Evolutionary conservation across 2,113 vertebrate species (phyloP).

Genomic region (Gallinago undulata): DNA sequence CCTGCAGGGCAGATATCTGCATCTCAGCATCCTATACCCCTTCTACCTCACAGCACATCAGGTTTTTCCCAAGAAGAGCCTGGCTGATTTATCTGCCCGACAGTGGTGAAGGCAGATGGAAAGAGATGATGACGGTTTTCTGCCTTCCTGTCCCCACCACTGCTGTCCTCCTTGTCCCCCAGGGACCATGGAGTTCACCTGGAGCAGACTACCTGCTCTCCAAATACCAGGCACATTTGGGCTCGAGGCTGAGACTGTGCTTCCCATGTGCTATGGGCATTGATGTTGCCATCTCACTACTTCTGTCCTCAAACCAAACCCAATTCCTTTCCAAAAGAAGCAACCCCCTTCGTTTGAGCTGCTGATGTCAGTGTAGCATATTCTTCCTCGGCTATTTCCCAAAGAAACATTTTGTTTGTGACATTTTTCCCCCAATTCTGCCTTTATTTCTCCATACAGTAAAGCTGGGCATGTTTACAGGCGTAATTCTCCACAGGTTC

Average conservation of each 20-base stretch:
- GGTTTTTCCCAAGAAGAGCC: neutral
- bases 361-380: neutral
- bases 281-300: neutral
- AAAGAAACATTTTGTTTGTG: neutral
- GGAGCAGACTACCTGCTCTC: neutral
- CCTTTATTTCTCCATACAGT: neutral
- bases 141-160: neutral
- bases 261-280: neutral
- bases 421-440: accelerated
- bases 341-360: neutral
- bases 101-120: neutral
- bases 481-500: neutral
- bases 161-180: neutral
- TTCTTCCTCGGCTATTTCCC: neutral
- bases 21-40: neutral
- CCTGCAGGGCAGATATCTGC: neutral
- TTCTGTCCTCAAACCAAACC: neutral
- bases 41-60: neutral
- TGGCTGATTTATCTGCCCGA: neutral
- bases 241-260: neutral
- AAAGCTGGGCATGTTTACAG: accelerated
- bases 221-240: accelerated
- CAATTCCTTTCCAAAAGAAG: neutral
- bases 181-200: neutral
- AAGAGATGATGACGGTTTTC: neutral